phyloP scores from a whole-genome alignment of 2,113 vertebrate genomes.

The Ifrita kowaldi region DNA sequence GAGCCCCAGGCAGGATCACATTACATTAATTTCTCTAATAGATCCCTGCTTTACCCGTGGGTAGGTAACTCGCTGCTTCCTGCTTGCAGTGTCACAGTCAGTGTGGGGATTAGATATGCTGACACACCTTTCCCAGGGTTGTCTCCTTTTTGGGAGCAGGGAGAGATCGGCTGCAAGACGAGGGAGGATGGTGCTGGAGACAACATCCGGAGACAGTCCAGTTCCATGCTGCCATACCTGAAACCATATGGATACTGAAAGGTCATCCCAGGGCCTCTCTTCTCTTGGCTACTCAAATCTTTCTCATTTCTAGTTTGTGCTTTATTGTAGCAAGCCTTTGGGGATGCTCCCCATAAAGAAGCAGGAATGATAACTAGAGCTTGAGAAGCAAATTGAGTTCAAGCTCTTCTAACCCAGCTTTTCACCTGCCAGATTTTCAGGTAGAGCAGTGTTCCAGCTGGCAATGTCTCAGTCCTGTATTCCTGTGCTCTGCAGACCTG shows the following conservation, averaged over 20 bases:
- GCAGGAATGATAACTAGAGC: neutral
- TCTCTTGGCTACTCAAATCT: neutral
- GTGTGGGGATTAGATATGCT: neutral
- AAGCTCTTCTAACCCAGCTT: neutral
- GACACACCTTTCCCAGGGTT: neutral
- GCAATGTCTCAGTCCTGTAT: neutral
- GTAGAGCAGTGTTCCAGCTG: neutral
- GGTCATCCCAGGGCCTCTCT: neutral
- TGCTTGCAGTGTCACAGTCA: neutral
- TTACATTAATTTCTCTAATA: slow-evolving; percentile 16
- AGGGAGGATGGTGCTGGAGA: neutral
- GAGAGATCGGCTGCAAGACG: neutral
- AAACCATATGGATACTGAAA: neutral
- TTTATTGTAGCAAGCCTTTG: neutral
- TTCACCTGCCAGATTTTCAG: neutral
- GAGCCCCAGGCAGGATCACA: neutral
- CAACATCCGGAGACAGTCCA: neutral
- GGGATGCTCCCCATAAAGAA: neutral
- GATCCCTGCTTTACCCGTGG: neutral
- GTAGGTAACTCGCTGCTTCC: neutral
- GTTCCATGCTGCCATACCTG: neutral
- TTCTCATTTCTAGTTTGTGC: neutral
- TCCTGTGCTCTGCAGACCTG: neutral
- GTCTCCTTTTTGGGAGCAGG: neutral
- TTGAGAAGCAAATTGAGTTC: neutral